phyloP scores from a whole-genome alignment of 2,888 invertebrate genomes.

The Lagria hirta region DNA sequence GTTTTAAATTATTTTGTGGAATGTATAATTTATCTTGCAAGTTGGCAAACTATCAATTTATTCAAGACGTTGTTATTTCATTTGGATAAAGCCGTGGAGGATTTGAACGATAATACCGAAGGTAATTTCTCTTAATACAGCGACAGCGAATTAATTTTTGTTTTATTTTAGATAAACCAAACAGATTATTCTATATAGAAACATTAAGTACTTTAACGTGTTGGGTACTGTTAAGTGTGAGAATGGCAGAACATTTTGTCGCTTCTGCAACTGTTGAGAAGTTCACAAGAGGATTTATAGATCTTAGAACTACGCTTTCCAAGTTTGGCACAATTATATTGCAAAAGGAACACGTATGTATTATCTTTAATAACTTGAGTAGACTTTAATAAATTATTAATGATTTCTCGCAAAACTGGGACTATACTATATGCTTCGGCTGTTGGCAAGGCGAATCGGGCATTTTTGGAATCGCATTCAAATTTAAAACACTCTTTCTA shows the following conservation, averaged over 20 bases:
- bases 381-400: too few relatives aligned
- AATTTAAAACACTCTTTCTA: too few relatives aligned
- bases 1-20: constrained; percentile 44
- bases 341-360: constrained; percentile 50
- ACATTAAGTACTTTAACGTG: constrained; percentile 42
- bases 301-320: constrained; percentile 40
- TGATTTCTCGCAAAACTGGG: too few relatives aligned
- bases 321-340: constrained; percentile 46
- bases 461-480: too few relatives aligned
- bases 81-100: constrained; percentile 39
- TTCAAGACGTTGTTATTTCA: constrained; percentile 47
- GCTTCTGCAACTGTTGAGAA: constrained; percentile 42
- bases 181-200: constrained; percentile 41
- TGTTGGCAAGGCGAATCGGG: too few relatives aligned
- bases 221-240: constrained; percentile 43
- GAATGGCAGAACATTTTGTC: constrained; percentile 47
- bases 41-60: constrained; percentile 48
- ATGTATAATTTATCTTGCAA: constrained; percentile 42
- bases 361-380: too few relatives aligned
- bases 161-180: too few relatives aligned
- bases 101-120: constrained; percentile 25
- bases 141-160: too few relatives aligned
- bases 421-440: too few relatives aligned
- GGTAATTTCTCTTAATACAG: constrained; percentile 4
- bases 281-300: constrained; percentile 42